Evolutionary conservation across 2,888 invertebrate species (phyloP), one percentile per base, ranked within the genome.

Genomic region (Margaritifera margaritifera): DNA sequence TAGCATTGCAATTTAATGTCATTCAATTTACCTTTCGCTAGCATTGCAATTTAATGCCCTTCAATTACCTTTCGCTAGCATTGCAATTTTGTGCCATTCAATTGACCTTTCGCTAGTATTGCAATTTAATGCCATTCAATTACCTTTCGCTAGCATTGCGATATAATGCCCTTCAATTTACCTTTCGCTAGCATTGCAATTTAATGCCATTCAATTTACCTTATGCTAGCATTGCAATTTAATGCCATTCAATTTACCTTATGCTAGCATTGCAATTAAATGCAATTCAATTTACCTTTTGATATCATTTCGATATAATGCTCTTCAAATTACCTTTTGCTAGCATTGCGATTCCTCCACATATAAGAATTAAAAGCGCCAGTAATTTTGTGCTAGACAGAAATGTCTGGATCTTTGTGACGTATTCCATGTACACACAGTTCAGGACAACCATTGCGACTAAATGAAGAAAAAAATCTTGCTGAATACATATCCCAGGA

Each of bases 341-440:
- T 18, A 85, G 52, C 42, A 78, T 68, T 42, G 79, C 70, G 22
- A 80, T 74, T 18, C 85, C 85, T 20, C 74, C 78, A 0, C 74
- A 66, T 2, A 84, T 78, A 51, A 85, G 79, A 62, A 84, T 73
- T 18, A 77, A 52, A 19, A 85, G 71, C 8, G 80, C 80, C 2
- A 82, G 19, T 24, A 85, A 69, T 64, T 85, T 85, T 53, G 78
- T 77, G 24, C 74, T 69, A 31, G 81, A 78, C 24, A 85, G 72
- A 15, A 84, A 59, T 0, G 80, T 81, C 75, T 84, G 85, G 18
- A 81, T 74, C 53, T 78, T 79, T 18, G 80, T 80, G 22, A 83
- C 83, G 59, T 80, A 82, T 62, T 81, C 80, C 77, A 84, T 81
- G 72, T 83, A 84, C 6, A 80, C 74, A 68, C 84, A 83, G 75